Base-by-base conservation (phyloP, 2,888 invertebrate genomes). In the Sphinx pinastri region DNA sequence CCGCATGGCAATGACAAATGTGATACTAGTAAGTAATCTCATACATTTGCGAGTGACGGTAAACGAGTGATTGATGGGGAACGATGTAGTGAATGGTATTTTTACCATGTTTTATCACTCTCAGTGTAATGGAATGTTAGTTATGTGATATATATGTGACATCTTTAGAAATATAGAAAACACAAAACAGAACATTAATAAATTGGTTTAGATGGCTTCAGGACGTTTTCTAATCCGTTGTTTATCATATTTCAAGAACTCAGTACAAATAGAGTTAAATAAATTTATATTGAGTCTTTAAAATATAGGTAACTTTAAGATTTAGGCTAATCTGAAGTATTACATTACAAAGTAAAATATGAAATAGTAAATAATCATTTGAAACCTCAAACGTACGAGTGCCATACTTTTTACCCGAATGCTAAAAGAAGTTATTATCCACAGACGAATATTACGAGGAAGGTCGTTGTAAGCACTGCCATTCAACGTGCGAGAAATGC, bases 401-500 rank as follows among this genome's bases (percentile, higher is more conserved):
- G 19, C 38, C 25, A 47, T 14, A 54, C 51, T 31, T 38, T 52
- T 38, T 5, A 31, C 16, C 19, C n/a, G 38, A 67, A 31, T 67
- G 14, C n/a, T 67, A 52, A 54, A 67, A 52, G 51, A 52, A 38
- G 67, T 52, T 45, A 63, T 68, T 16, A 51, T 68, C 49, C 54
- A 10, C 90, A 96, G 97, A 95, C 79, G 97, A 97, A 89, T 97
- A 97, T 89, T 96, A 95, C 80, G 97, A 97, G 80, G 95, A 95
- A 76, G 96, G 96, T 71, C 95, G 96, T 71, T 98, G 98, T 91
- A 96, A 96, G 86, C 95, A 96, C 70, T 98, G 98, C 86, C 97
- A 98, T 88, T 96, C 96, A 60, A 97, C 97, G 68, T 98, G 98
- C 85, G 97, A 97, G 83, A 96, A 96, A 77, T 98, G 98, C 92